phyloP scores from a whole-genome alignment of 2,797 vertebrate genomes.

The Epinephelus awoara region DNA sequence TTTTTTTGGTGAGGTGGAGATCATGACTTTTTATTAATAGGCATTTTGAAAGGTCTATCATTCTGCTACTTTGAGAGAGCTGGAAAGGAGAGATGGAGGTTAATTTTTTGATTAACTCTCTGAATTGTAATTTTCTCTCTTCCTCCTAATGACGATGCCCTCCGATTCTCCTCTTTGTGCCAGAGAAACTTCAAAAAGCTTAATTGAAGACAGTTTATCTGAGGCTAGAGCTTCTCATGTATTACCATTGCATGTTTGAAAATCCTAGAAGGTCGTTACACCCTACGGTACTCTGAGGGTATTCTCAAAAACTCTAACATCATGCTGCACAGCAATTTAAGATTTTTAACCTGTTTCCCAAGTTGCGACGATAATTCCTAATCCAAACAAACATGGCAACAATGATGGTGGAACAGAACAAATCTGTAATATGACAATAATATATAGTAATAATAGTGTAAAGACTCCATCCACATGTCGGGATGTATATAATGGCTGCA shows the following conservation, averaged over 20 bases:
- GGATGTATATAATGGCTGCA: no score
- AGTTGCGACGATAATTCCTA: background rate
- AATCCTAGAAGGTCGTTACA: background rate
- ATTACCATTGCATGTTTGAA: background rate
- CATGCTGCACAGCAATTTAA: background rate
- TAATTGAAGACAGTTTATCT: conserved; percentile 32
- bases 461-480: no score
- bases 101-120: conserved; percentile 59
- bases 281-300: no score
- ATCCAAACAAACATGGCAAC: background rate
- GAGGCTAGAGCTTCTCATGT: background rate
- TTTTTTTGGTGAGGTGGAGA: conserved; percentile 48
- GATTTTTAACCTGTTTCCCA: background rate
- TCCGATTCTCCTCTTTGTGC: conserved; percentile 32
- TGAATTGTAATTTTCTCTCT: conserved; percentile 46
- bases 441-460: no score
- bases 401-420: background rate
- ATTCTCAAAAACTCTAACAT: background rate
- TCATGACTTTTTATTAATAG: conserved; percentile 70
- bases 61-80: conserved; percentile 45
- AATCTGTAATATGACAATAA: no score
- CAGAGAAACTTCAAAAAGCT: conserved; percentile 33
- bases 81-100: conserved; percentile 63
- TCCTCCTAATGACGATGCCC: conserved; percentile 49
- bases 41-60: conserved; percentile 65